Evolutionary conservation across 2,888 invertebrate species (phyloP).

Genomic region (Drosophila eohydei): DNA sequence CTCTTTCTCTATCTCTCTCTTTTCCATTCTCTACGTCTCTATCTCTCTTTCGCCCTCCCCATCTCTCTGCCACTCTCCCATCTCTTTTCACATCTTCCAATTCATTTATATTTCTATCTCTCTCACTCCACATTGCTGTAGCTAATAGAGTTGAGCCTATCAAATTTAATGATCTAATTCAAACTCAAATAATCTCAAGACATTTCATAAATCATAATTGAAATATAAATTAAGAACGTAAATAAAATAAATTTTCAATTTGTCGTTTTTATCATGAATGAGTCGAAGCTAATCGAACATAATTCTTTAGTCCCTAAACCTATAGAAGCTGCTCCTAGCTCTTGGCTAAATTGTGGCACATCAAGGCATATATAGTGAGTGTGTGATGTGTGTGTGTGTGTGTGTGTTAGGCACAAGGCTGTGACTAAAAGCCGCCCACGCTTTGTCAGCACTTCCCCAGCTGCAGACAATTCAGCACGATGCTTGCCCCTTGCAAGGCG

Average conservation of each 20-base stretch:
- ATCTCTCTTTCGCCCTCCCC: not conserved
- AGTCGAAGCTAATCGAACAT: not conserved
- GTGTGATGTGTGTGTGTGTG: not conserved
- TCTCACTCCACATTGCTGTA: not conserved
- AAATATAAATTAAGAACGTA: not conserved
- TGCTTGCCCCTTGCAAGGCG: conserved; percentile 26
- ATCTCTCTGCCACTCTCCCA: not conserved
- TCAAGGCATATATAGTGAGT: not conserved
- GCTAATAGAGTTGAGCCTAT: not conserved
- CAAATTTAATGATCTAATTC: not conserved
- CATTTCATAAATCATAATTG: not conserved
- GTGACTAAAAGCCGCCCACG: conserved; percentile 19
- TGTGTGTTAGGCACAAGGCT: conserved; percentile 16
- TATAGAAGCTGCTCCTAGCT: not conserved
- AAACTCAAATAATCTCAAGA: not conserved
- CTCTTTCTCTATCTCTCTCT: not conserved
- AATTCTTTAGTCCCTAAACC: not conserved
- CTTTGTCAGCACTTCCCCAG: conserved; percentile 23
- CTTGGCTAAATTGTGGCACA: conserved; percentile 5
- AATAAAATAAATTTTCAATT: not conserved
- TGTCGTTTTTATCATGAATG: not conserved
- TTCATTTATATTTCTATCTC: not conserved
- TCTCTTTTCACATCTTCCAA: not conserved
- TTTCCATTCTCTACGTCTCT: not conserved
- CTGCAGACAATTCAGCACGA: conserved; percentile 29